Percentiles rank a stretch among this genome's conserved stretches.
These are phyloP conservation scores for Strix uralensis DNA, from an alignment of 2,113 vertebrate genomes.

Conservation along the genomic window DNA sequence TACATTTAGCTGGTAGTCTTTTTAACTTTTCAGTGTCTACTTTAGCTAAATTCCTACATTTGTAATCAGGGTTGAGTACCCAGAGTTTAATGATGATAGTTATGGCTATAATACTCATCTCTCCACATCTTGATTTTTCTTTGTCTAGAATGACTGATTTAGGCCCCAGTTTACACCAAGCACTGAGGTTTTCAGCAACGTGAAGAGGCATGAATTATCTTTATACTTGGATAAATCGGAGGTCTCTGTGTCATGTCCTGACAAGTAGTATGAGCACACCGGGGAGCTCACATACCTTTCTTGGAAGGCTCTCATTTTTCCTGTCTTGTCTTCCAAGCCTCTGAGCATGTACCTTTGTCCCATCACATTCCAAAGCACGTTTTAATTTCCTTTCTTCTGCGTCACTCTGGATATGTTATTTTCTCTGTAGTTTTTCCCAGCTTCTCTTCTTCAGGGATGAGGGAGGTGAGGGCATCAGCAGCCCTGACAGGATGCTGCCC, in stretches of 20 bases:
- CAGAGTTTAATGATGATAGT: not conserved
- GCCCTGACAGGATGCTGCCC: not conserved
- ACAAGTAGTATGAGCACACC: accelerated
- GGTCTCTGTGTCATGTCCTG: not conserved
- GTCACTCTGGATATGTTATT: not conserved
- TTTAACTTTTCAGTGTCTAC: not conserved
- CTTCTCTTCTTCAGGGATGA: not conserved
- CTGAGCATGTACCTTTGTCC: not conserved
- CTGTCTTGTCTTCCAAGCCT: not conserved
- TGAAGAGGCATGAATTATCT: not conserved
- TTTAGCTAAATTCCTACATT: not conserved
- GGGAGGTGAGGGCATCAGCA: not conserved
- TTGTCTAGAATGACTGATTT: not conserved
- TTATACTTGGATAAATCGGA: not conserved
- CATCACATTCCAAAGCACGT: not conserved
- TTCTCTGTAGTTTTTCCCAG: not conserved
- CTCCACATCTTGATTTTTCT: not conserved
- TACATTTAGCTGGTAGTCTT: not conserved
- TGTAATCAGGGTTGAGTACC: not conserved
- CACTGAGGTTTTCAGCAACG: not conserved
- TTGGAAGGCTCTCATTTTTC: not conserved
- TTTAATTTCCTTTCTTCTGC: not conserved
- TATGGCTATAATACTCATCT: not conserved
- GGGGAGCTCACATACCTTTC: not conserved
- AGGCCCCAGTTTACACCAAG: not conserved